Percentiles rank a stretch among this genome's conserved stretches.
phyloP scores from a whole-genome alignment of 2,888 invertebrate species.

The Steinernema carpocapsae region DNA sequence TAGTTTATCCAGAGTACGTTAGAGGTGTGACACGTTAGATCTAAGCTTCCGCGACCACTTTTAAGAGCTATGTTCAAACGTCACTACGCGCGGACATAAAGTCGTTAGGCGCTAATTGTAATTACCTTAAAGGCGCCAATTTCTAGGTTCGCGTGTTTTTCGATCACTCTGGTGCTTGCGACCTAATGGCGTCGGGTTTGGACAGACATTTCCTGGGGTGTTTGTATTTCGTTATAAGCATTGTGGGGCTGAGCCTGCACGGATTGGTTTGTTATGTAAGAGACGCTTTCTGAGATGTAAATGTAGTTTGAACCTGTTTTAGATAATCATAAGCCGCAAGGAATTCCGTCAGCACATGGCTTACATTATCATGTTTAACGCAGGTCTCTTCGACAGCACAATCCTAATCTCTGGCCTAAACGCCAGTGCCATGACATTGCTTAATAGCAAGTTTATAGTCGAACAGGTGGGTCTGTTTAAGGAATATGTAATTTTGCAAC shows the following conservation, averaged over 20 bases:
- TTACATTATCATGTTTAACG: conserved; percentile 29
- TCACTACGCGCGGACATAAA: too few relatives aligned
- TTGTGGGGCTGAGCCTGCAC: not conserved
- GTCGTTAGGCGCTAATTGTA: too few relatives aligned
- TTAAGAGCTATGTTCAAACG: too few relatives aligned
- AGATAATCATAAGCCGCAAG: conserved; percentile 16
- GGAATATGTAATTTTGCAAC: not conserved
- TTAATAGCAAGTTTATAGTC: conserved; percentile 7
- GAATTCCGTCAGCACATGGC: conserved; percentile 28
- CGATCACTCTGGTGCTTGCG: too few relatives aligned
- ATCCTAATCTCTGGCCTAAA: conserved; percentile 30
- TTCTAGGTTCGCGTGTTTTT: too few relatives aligned
- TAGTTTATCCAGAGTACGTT: too few relatives aligned
- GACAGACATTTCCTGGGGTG: not conserved
- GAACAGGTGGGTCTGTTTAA: conserved; percentile 10
- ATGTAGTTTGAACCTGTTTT: not conserved
- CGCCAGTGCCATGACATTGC: not conserved
- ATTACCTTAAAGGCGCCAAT: too few relatives aligned
- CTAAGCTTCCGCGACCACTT: too few relatives aligned
- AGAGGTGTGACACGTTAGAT: too few relatives aligned
- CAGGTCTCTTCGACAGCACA: conserved; percentile 8
- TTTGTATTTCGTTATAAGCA: not conserved
- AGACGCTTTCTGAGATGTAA: not conserved
- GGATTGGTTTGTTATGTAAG: conserved; percentile 1
- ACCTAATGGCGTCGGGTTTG: not conserved